A percentile compares a stretch with the other conserved stretches of the same genome.
Conservation (phyloP, 1,140 invertebrate species). For the Protaetia brevitarsis region DNA sequence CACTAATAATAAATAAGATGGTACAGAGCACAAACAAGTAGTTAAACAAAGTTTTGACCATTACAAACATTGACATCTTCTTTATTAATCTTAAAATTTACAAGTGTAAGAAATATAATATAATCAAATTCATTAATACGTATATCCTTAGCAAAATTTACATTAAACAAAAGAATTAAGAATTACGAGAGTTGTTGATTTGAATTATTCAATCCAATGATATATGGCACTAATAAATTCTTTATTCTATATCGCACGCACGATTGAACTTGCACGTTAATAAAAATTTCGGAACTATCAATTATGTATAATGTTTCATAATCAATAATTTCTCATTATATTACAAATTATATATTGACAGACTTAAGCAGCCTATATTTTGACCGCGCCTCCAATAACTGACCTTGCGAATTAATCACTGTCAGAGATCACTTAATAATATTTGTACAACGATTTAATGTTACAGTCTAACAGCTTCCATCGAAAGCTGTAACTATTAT, state of each 20-base stretch:
- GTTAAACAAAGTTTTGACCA: too few species aligned
- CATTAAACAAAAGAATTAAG: not conserved
- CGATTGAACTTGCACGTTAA: not conserved
- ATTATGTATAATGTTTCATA: not conserved
- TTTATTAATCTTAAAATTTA: too few species aligned
- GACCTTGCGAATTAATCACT: conserved; percentile 9
- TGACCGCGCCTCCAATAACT: not conserved
- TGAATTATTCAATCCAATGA: not conserved
- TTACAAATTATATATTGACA: conserved; percentile 1
- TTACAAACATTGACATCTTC: too few species aligned
- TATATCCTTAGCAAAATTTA: too few species aligned
- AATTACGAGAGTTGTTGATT: not conserved
- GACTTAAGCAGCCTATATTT: not conserved
- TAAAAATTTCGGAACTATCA: not conserved
- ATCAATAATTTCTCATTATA: not conserved
- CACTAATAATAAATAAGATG: not conserved
- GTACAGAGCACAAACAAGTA: too few species aligned
- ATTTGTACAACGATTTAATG: not conserved
- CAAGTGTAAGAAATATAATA: too few species aligned
- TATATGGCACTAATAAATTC: not conserved
- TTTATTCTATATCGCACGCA: too few species aligned
- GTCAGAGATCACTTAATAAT: not conserved
- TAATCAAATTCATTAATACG: too few species aligned
- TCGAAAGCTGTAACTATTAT: too few species aligned
- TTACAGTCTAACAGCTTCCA: too few species aligned